phyloP scores from a whole-genome alignment of 1,140 invertebrate genomes.

The Rhizoglyphus robini region DNA sequence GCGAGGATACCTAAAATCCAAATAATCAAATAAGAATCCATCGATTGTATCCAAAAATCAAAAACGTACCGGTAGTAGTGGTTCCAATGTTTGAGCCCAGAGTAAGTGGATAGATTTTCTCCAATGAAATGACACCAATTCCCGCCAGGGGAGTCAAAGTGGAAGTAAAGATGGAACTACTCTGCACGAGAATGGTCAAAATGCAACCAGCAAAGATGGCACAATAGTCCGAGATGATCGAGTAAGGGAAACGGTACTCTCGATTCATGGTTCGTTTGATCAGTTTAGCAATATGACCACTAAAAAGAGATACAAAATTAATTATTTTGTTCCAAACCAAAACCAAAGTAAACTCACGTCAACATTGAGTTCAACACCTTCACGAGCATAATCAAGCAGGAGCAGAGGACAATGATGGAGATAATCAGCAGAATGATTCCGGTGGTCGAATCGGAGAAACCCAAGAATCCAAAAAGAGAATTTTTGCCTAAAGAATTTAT shows the following conservation, averaged over 20 bases:
- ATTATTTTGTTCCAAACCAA: too few relatives aligned
- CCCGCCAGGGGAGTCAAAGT: slow-evolving; percentile 48
- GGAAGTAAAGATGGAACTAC: slow-evolving; percentile 49
- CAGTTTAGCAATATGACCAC: slow-evolving; percentile 40
- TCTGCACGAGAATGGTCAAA: slow-evolving; percentile 48
- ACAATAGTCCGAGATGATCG: slow-evolving; percentile 41
- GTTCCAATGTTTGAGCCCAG: slow-evolving; percentile 50
- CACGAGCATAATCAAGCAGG: slow-evolving; percentile 45
- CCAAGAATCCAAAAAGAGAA: slow-evolving; percentile 29
- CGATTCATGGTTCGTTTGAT: slow-evolving; percentile 43
- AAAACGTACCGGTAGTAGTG: slow-evolving; percentile 43
- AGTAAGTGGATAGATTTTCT: slow-evolving; percentile 47
- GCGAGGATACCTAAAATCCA: slow-evolving; percentile 32
- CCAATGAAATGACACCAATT: slow-evolving; percentile 44
- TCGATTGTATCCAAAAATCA: too few relatives aligned
- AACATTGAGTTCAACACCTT: slow-evolving; percentile 41
- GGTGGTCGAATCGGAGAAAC: slow-evolving; percentile 34
- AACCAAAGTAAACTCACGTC: slow-evolving; percentile 15
- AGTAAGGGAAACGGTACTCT: slow-evolving; percentile 37
- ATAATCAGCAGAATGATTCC: slow-evolving; percentile 39
- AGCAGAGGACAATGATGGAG: slow-evolving; percentile 39
- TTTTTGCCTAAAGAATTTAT: slow-evolving; percentile 29
- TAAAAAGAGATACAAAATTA: too few relatives aligned
- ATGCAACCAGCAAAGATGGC: slow-evolving; percentile 43
- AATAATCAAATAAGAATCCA: too few relatives aligned